Evolutionary conservation across 2,113 vertebrate species (phyloP).

Genomic region (Malurus elegans): DNA sequence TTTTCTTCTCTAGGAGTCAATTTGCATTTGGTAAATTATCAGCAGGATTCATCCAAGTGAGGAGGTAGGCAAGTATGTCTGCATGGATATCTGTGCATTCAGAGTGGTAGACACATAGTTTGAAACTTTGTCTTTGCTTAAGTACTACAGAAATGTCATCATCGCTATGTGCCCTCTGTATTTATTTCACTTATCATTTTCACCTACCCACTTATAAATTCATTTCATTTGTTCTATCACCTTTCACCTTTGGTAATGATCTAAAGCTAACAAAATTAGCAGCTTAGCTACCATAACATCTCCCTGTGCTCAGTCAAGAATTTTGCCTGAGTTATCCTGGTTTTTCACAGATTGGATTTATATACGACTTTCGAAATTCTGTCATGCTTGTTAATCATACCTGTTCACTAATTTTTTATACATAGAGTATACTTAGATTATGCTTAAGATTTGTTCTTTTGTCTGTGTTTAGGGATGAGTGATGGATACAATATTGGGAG

Average conservation of each 20-base stretch:
- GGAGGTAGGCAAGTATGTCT: background rate
- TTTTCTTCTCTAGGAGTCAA: background rate
- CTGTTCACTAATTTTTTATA: background rate
- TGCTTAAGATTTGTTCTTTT: background rate
- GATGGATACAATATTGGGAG: background rate
- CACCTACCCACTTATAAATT: background rate
- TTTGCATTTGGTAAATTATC: background rate
- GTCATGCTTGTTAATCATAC: background rate
- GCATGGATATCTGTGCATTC: background rate
- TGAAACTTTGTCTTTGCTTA: background rate
- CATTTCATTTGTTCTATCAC: background rate
- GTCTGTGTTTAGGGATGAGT: background rate
- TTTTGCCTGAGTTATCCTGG: background rate
- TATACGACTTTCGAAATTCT: background rate
- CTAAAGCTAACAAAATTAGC: background rate
- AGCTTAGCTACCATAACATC: background rate
- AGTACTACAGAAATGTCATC: background rate
- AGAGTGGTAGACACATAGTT: background rate
- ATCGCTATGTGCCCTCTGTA: background rate
- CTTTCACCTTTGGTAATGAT: background rate
- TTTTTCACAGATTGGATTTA: background rate
- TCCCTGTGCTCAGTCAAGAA: background rate
- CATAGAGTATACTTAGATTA: background rate
- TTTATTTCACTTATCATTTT: background rate
- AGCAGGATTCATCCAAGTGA: background rate